Percentiles rank a stretch among this genome's conserved stretches.
These are phyloP conservation scores for Petrosia ficiformis DNA, from an alignment of 37 sponge, comb jelly and placozoan species.

Conservation along the genomic window DNA sequence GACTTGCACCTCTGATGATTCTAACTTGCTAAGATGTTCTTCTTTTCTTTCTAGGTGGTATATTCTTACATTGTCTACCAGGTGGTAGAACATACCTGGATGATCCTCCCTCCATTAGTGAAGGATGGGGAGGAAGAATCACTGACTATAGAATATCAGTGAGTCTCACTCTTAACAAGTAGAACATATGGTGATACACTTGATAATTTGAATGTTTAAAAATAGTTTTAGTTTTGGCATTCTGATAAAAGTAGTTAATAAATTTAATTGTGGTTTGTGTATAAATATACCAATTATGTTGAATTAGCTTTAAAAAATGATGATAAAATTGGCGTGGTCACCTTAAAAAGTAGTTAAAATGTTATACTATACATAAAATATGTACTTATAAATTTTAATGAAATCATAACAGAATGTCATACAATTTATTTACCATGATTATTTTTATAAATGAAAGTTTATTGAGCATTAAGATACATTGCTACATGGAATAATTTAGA, in stretches of 20 bases:
- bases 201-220: neutral
- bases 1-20: too few species aligned
- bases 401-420: too few species aligned
- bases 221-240: neutral
- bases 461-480: neutral
- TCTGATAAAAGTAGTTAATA: too few species aligned
- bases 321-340: too few species aligned
- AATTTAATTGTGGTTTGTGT: too few species aligned
- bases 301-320: too few species aligned
- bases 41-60: conserved; percentile 43
- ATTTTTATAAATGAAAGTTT: too few species aligned
- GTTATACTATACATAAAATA: too few species aligned
- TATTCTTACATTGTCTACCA: conserved; percentile 78
- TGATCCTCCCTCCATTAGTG: conserved; percentile 89
- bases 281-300: too few species aligned
- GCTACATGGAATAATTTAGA: neutral
- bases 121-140: conserved; percentile 80
- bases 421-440: too few species aligned
- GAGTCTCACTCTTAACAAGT: neutral
- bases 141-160: conserved; percentile 89
- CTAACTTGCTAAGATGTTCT: neutral
- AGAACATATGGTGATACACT: neutral
- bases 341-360: too few species aligned
- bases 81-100: conserved; percentile 57
- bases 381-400: too few species aligned